Evolutionary conservation across 2,888 invertebrate species (phyloP), one percentile per base, ranked within the genome.

Genomic region (Pristionchus fissidentatus): DNA sequence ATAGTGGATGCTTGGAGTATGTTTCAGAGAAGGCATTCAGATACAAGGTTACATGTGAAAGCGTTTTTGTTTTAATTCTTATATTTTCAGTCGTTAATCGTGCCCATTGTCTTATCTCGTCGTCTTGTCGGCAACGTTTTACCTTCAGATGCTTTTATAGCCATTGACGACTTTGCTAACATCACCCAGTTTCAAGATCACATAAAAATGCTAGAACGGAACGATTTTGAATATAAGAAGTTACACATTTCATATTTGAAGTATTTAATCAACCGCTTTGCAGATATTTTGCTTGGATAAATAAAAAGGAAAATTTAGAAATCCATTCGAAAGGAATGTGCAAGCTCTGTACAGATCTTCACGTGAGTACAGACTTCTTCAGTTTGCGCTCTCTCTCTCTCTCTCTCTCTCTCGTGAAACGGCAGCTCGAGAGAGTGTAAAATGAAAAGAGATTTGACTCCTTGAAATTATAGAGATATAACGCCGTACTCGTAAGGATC

Each of bases 271-370:
- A 3, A 13, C 26, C 26, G 49, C 22, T 49, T 26, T 77, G 1
- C 32, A 77, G 75, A 49, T 77, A 32, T 22, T 77, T 77, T 49
- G 75, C 46, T 0, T 77, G 75, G 75, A 29, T 19, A 13, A n/a
- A 49, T 0, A 26, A 49, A 2, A 13, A 22, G 22, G 75, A 49
- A 7, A 10, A 29, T 22, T 10, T 5, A 4, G 49, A 19, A 32
- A 8, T 49, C 29, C 26, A 32, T 0, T 22, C 15, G 4, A 46
- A n/a, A 49, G 75, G 75, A 32, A 10, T 77, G 0, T 49, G 75
- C 75, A 49, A 77, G 22, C 75, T 77, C 2, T 77, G 75, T 26
- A 49, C 49, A 19, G 75, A 77, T 77, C 75, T 77, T 3, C 75
- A 49, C 29, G 75, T 77, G 19, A 5, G 75, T 77, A 38, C 32